Evolutionary conservation across 1,140 invertebrate species (phyloP), one percentile per base, ranked within the genome.

Genomic region (Formica exsecta): DNA sequence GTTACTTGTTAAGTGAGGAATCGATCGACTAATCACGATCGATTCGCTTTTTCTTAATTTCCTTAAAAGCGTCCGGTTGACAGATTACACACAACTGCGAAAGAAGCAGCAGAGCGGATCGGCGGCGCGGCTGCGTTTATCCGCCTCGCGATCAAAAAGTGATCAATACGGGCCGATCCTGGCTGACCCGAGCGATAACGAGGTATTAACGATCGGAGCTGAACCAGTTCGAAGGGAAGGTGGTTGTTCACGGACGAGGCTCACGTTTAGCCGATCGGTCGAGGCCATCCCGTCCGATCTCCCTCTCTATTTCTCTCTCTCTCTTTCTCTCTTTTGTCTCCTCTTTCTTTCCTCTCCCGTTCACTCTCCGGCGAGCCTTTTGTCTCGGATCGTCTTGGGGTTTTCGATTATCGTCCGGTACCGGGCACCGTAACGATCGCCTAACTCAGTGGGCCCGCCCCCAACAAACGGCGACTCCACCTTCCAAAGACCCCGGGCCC

Each of bases 391-490:
- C 90, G 89, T 29, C 86, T 81, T 79, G 85, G 90, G 92, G 86
- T 92, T 95, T 95, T 95, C 93, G 94, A 95, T 95, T 95, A 95
- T 95, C 94, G 92, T 87, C 76, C 84, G 92, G 66, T 81, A 81
- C 86, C 87, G 83, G 85, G 76, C 87, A 90, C 89, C 91, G 92
- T 93, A 93, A 94, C 93, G 93, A 95, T 94, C 94, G 93, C 89
- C 93, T 94, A 93, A 93, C 94, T 94, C 90, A 91, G 81, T 92
- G 85, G 94, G 90, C 91, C 94, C 94, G 94, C 94, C 94, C 88
- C 86, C 90, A 75, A 91, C 88, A 90, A 93, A 92, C 89, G 90
- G 92, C 89, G 93, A 83, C 93, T 93, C 94, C 93, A 94, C 94
- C 93, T 92, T 91, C 91, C 92, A 89, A 88, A 79, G 86, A 59